These are phyloP conservation scores for Pygocentrus nattereri DNA, from an alignment of 2,797 vertebrate species.

Conservation along the genomic window DNA sequence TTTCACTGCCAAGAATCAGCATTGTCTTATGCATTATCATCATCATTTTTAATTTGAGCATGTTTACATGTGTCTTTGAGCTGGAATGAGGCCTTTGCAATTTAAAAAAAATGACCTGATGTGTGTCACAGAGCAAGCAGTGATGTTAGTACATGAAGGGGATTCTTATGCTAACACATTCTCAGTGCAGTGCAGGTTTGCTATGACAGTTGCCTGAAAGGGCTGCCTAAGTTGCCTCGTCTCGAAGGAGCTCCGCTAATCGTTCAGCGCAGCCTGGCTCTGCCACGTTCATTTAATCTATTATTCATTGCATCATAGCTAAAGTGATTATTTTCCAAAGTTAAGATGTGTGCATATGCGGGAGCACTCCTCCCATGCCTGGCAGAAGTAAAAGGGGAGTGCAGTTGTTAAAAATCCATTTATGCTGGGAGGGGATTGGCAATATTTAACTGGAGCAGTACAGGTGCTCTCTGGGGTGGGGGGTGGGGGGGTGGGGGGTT, in stretches of 20 bases:
- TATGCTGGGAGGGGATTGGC: conserved; percentile 43
- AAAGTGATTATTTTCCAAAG: conserved; percentile 52
- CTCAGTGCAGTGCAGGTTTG: conserved; percentile 30
- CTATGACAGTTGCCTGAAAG: conserved; percentile 37
- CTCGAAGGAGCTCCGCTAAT: conserved; percentile 54
- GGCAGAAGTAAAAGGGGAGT: conserved; percentile 27
- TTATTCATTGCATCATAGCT: conserved; percentile 61
- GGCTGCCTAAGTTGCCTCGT: conserved; percentile 38
- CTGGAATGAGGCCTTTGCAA: background rate
- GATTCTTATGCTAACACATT: conserved; percentile 3
- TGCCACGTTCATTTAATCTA: conserved; percentile 61
- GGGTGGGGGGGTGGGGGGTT: no score
- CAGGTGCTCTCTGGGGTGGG: conserved; percentile 39
- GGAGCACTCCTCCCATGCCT: background rate
- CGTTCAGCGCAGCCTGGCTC: conserved; percentile 35
- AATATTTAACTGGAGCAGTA: conserved; percentile 48
- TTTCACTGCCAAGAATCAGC: background rate
- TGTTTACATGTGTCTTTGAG: background rate
- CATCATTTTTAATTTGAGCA: background rate
- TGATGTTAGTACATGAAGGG: background rate
- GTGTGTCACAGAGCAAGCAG: conserved; percentile 4
- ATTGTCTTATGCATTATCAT: background rate
- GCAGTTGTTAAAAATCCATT: conserved; percentile 50
- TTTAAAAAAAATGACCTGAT: conserved; percentile 6
- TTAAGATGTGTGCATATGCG: conserved; percentile 34